Conservation (phyloP, 2,113 vertebrate species). For the Psittacula cyanocephala region DNA sequence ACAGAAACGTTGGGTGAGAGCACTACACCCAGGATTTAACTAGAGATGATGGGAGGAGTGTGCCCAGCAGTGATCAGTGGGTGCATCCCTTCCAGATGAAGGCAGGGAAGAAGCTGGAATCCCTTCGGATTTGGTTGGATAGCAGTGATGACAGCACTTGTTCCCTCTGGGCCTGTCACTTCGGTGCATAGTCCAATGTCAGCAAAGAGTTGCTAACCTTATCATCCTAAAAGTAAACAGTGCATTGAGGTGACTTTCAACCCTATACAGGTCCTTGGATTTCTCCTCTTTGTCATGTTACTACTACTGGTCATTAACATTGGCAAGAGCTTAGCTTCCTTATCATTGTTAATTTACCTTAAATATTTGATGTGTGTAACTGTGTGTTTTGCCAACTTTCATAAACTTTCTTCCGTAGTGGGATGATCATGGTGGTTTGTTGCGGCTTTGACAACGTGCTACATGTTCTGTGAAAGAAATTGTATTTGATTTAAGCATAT, state of each 20-base stretch:
- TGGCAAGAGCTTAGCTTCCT: neutral
- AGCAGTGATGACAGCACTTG: neutral
- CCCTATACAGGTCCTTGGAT: neutral
- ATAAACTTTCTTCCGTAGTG: neutral
- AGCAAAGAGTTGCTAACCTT: neutral
- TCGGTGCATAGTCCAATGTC: neutral
- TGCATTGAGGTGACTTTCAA: neutral
- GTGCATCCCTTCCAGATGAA: rapidly evolving
- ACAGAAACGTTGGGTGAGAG: neutral
- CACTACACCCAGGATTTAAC: neutral
- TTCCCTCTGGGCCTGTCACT: neutral
- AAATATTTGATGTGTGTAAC: neutral
- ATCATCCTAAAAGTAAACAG: neutral
- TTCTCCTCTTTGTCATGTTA: neutral
- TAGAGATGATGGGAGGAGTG: neutral
- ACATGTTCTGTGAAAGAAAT: neutral
- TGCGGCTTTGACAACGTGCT: neutral
- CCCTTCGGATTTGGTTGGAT: neutral
- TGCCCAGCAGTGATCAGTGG: neutral
- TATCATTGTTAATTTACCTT: neutral
- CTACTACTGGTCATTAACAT: neutral
- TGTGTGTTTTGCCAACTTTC: neutral
- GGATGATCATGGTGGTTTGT: neutral
- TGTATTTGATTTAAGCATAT: neutral
- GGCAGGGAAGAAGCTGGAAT: neutral